These are phyloP conservation scores for Fratercula arctica DNA, from an alignment of 2,797 vertebrate species.

Conservation along the genomic window DNA sequence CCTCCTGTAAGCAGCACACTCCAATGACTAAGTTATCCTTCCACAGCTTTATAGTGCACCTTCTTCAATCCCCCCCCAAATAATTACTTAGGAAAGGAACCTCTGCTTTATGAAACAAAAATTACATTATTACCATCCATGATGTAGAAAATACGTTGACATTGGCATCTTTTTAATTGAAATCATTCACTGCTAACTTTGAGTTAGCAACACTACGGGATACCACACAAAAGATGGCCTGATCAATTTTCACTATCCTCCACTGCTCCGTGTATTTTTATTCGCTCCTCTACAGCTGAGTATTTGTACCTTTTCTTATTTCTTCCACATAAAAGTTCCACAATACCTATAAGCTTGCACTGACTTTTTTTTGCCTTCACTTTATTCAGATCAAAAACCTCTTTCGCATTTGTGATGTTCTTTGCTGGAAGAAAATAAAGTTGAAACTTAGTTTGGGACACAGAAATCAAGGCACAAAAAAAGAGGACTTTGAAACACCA, in stretches of 20 bases:
- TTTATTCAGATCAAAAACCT: neutral
- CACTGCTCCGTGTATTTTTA: neutral
- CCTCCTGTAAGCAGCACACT: neutral
- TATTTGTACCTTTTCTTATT: neutral
- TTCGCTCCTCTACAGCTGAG: neutral
- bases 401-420: neutral
- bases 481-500: neutral
- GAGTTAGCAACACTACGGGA: neutral
- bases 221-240: neutral
- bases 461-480: neutral
- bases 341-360: neutral
- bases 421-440: neutral
- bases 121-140: neutral
- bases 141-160: neutral
- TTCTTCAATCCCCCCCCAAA: neutral
- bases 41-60: neutral
- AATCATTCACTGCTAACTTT: neutral
- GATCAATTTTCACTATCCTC: neutral
- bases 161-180: neutral
- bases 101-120: neutral
- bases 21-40: neutral
- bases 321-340: neutral
- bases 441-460: neutral
- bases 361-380: neutral
- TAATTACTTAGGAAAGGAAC: neutral